Base-by-base conservation (phyloP, 2,888 invertebrate species). In the Oasisia sp. region DNA sequence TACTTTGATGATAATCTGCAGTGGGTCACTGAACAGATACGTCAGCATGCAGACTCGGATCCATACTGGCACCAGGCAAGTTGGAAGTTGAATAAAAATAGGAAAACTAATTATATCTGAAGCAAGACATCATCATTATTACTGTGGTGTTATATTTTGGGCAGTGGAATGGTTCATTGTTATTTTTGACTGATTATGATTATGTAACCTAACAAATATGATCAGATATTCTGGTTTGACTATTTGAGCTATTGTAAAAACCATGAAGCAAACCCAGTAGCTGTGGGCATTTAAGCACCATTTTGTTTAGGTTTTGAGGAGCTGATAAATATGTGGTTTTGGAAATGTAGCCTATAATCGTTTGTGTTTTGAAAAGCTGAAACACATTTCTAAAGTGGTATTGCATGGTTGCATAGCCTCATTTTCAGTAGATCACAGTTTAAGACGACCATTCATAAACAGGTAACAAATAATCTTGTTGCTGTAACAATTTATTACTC, bases 31-130 rank as follows among this genome's bases (percentile, higher is more conserved):
- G 96, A 97, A n/a, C 97, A 97, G 94, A 97, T 98, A 0, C 96
- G 96, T 5, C 96, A 95, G 94, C 93, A 95, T 12, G 94, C 96
- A 94, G 95, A 95, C 94, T 96, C 95, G 9, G 97, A 97, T 96
- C 97, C 98, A 91, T 98, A 98, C 95, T 99, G 98, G 98, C 98
- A 98, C 96, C 98, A 98, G 97, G 97, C 98, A 32, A 89, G 90
- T 74, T 3, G 27, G 4, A 74, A 74, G 27, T 19, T 27, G 27
- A 74, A 74, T 27, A 27, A 19, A 74, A 14, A 50, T 50, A 50
- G 50, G 8, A 50, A 50, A 50, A 50, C 50, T 9, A 50, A 50
- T 50, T 9, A 1, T 50, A 50, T 8, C 4, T 38, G 38, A 38
- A 38, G 50, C 50, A 89, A 32, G 89, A 89, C 9, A 14, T 32